These are phyloP conservation scores for Oeneis ivallda DNA, from an alignment of 2,888 invertebrate species.

Conservation along the genomic window DNA sequence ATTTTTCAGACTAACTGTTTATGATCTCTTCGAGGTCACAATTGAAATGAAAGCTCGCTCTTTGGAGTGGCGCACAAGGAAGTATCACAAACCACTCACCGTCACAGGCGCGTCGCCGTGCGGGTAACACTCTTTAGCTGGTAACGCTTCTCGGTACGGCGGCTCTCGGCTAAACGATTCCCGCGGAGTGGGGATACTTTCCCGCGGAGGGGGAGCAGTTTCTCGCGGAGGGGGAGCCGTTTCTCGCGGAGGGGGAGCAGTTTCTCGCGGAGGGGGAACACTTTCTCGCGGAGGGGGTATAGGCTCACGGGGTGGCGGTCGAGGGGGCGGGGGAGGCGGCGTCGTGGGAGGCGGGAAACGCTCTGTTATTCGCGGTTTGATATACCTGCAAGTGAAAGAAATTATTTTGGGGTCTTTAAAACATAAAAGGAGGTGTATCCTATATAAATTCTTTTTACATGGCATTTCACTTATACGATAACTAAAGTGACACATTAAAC, in stretches of 20 bases:
- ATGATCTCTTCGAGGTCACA: no score
- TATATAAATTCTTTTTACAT: no score
- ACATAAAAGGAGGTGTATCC: no score
- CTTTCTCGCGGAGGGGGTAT: constrained; percentile 25
- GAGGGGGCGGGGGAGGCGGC: constrained; percentile 30
- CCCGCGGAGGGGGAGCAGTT: constrained; percentile 25
- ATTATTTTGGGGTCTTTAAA: no score
- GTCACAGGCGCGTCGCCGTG: constrained; percentile 8
- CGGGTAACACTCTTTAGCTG: constrained; percentile 22
- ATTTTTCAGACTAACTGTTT: no score
- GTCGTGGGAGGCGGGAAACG: constrained; percentile 36
- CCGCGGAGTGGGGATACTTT: constrained; percentile 20
- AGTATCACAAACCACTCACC: not conserved
- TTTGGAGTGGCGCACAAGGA: not conserved
- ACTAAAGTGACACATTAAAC: no score
- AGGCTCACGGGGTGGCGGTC: constrained; percentile 38
- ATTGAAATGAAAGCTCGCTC: no score
- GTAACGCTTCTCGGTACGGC: constrained; percentile 47
- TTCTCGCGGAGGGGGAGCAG: constrained; percentile 26
- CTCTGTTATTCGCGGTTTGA: constrained; percentile 35
- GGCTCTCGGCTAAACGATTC: constrained; percentile 42
- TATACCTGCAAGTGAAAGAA: constrained; percentile 28
- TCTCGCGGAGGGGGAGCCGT: constrained; percentile 25
- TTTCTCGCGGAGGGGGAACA: constrained; percentile 25
- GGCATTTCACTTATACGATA: no score